A percentile compares a stretch with the other conserved stretches of the same genome.
These are phyloP conservation scores for Teleogryllus oceanicus DNA, from an alignment of 2,888 invertebrate genomes.

Conservation along the genomic window DNA sequence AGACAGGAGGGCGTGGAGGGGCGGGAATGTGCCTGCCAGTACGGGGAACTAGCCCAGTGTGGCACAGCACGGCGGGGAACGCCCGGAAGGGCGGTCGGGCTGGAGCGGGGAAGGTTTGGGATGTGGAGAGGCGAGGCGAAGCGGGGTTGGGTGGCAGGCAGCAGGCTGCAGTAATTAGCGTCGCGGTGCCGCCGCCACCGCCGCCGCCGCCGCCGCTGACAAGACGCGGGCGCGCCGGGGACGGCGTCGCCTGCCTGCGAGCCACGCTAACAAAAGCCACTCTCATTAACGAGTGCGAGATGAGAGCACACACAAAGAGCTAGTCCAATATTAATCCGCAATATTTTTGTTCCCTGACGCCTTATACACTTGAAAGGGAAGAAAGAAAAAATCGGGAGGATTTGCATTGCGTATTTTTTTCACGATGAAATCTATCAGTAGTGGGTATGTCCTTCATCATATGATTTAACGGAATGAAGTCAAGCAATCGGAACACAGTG, in stretches of 20 bases:
- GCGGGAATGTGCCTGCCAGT: background rate
- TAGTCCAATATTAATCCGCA: constrained; percentile 36
- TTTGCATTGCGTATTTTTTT: constrained; percentile 4
- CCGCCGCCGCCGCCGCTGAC: constrained; percentile 18
- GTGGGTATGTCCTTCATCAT: background rate
- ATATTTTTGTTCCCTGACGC: constrained; percentile 35
- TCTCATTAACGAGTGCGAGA: constrained; percentile 33
- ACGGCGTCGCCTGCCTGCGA: constrained; percentile 21
- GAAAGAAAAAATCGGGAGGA: constrained; percentile 18
- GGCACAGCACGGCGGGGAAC: too few relatives aligned
- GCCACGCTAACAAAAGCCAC: constrained; percentile 32
- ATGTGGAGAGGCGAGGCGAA: constrained; percentile 18
- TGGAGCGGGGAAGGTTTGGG: constrained; percentile 21
- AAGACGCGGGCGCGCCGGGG: constrained; percentile 19
- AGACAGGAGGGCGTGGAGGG: background rate
- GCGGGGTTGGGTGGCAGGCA: constrained; percentile 20
- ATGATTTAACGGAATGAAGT: background rate
- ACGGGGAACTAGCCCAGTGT: too few relatives aligned
- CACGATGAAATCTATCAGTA: constrained; percentile 6
- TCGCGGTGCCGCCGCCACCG: background rate
- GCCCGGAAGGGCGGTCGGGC: background rate
- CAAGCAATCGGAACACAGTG: constrained; percentile 4
- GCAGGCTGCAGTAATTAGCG: constrained; percentile 19
- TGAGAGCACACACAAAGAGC: constrained; percentile 36
- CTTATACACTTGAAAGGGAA: constrained; percentile 18